Evolutionary conservation across 2,888 invertebrate species (phyloP), one percentile per base, ranked within the genome.

Genomic region (Cantharis flavilabris): DNA sequence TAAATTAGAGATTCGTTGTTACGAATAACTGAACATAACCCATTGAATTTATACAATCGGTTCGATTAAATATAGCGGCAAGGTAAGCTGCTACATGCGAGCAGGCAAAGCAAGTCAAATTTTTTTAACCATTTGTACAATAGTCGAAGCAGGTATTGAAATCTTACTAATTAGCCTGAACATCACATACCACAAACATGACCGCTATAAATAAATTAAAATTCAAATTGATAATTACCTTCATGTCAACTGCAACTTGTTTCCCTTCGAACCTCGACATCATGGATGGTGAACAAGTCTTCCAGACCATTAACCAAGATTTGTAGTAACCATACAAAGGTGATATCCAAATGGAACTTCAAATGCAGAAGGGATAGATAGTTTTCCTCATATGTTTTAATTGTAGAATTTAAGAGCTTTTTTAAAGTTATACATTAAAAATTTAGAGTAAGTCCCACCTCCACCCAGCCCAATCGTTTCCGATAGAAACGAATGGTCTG

Each of bases 401-500:
- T 23, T 18, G 23, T 67, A 23, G 26, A 67, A 9, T 67, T 67
- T 67, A 67, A 67, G 20, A 26, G 64, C 26, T 20, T 70, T 13
- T 70, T 70, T 70, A 16, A 30, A 7, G 30, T 30, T 28, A 13
- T 18, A 13, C 13, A 16, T 69, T 30, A 26, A 33, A 26, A 30
- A 18, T 28, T 70, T 70, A 13, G 71, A 78, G 78, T 70, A 78
- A 76, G 78, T 33, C 86, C 86, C 86, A 84, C 86, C 86, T 81
- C 86, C 86, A 86, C 87, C 86, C 86, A 86, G 85, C 84, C 86
- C 83, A 81, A 77, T 72, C 77, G 79, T 84, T 84, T 84, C 82
- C 75, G 26, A 71, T 64, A 62, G 75, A 85, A 84, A 83, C 81
- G 80, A 80, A 71, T 82, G 83, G 83, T 84, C 86, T 86, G 76